A percentile compares a stretch with the other conserved stretches of the same genome.
Conservation (phyloP, 2,113 vertebrate species). For the Formicarius rufipectus region DNA sequence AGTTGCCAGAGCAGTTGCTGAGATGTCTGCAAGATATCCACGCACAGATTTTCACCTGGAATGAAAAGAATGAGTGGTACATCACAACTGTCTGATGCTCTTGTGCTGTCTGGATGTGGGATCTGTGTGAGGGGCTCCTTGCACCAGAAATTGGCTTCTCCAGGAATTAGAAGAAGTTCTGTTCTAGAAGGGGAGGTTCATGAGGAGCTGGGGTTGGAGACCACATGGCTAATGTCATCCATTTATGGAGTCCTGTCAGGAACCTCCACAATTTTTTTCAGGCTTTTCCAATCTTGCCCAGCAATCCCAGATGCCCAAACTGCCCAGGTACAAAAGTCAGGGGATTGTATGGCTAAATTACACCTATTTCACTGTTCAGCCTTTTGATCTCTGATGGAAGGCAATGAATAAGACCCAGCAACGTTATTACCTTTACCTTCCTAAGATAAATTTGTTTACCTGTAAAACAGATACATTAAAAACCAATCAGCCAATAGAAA, state of each 20-base stretch:
- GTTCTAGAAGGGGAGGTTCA: not conserved
- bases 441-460: conserved; percentile 62
- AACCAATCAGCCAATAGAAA: conserved; percentile 56
- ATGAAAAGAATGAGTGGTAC: not conserved
- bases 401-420: not conserved
- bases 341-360: not conserved
- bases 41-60: not conserved
- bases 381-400: not conserved
- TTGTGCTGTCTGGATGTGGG: not conserved
- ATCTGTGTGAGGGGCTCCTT: not conserved
- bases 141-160: not conserved
- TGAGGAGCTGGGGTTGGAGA: not conserved
- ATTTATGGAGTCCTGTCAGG: not conserved
- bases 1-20: not conserved
- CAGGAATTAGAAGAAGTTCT: not conserved
- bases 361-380: not conserved
- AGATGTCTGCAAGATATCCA: not conserved
- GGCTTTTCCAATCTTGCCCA: not conserved
- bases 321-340: not conserved
- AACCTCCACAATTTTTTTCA: not conserved
- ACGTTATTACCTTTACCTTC: conserved; percentile 12
- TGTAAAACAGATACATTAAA: conserved; percentile 54
- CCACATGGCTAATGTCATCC: not conserved
- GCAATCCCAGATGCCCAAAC: not conserved
- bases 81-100: not conserved